A percentile compares a stretch with the other conserved stretches of the same genome.
phyloP scores from a whole-genome alignment of 1,140 invertebrate genomes.

The Eciton burchellii region DNA sequence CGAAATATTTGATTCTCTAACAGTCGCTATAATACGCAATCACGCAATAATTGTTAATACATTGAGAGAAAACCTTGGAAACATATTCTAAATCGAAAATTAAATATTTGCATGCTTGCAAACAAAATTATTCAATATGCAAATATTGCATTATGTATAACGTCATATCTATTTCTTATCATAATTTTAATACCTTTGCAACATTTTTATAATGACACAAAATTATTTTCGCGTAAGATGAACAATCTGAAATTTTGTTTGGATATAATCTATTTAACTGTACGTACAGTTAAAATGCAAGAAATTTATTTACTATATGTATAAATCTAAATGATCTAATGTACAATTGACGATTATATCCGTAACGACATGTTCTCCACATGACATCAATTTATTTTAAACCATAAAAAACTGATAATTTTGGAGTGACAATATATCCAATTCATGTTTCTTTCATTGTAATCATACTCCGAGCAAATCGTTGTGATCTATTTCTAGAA shows the following conservation, averaged over 20 bases:
- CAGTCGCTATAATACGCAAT: conserved; percentile 27
- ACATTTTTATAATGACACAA: neutral
- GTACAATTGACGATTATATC: neutral
- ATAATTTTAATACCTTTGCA: neutral
- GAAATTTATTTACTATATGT: neutral
- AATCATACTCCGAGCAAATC: neutral
- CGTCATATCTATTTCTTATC: neutral
- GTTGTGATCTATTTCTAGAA: conserved; percentile 11
- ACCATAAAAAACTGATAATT: neutral
- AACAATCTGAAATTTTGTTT: neutral
- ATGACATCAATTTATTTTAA: neutral
- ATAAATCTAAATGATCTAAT: neutral
- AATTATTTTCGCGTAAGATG: no score
- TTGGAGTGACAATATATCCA: neutral
- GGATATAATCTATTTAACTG: neutral
- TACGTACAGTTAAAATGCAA: conserved; percentile 6
- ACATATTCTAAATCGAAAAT: neutral
- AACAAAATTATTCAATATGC: neutral
- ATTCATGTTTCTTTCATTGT: neutral
- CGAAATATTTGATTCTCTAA: conserved; percentile 36
- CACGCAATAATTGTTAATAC: conserved; percentile 38
- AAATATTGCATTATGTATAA: conserved; percentile 21
- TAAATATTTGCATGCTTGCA: conserved; percentile 11
- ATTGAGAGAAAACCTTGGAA: neutral
- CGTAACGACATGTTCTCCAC: neutral